A percentile compares a stretch with the other conserved stretches of the same genome.
Conservation (phyloP, 2,888 invertebrate species). For the Trichopoda pennipes region DNA sequence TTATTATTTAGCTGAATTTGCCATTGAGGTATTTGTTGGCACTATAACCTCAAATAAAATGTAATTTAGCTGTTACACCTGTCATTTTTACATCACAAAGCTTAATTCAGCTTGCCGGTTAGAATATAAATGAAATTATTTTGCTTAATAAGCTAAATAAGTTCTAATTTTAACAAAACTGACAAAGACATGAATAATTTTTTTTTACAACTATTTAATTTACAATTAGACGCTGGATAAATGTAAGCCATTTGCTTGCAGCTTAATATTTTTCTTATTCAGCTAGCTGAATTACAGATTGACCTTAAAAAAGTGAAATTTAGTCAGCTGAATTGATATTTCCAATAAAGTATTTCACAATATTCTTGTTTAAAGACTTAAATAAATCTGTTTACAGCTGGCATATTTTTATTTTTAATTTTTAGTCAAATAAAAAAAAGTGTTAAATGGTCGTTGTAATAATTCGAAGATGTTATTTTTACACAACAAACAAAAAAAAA, state of each 20-base stretch:
- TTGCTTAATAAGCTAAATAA: not conserved
- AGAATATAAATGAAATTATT: not conserved
- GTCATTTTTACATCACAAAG: not conserved
- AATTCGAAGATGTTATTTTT: constrained; percentile 28
- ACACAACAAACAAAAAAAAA: not conserved
- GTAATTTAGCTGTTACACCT: too few species aligned
- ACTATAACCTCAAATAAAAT: too few species aligned
- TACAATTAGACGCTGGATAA: too few species aligned
- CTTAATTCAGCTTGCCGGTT: not conserved
- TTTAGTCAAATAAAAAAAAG: constrained; percentile 9
- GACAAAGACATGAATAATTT: not conserved
- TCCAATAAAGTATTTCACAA: not conserved
- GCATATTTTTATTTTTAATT: not conserved
- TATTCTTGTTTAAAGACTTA: not conserved
- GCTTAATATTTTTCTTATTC: not conserved
- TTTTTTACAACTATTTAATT: not conserved
- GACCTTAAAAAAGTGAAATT: not conserved
- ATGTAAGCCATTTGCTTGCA: too few species aligned
- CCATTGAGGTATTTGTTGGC: too few species aligned
- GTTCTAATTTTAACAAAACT: not conserved
- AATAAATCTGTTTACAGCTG: not conserved
- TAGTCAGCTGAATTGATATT: not conserved
- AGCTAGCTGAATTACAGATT: not conserved
- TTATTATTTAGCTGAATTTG: too few species aligned
- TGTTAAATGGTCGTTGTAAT: constrained; percentile 21